phyloP scores from a whole-genome alignment of 2,888 invertebrate genomes.

The Rhagium mordax region DNA sequence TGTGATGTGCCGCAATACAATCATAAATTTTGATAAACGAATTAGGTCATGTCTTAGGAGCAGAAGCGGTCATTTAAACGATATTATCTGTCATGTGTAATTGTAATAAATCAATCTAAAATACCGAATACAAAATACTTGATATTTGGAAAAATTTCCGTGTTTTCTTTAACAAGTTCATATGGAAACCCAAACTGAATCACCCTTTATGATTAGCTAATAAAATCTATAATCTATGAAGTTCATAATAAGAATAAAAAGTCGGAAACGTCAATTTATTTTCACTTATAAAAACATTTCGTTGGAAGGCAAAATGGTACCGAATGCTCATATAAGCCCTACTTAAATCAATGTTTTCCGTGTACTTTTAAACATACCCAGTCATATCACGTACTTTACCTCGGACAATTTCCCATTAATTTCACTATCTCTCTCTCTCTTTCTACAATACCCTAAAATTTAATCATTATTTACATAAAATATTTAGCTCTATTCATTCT shows the following conservation, averaged over 20 bases:
- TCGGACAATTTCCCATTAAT: background rate
- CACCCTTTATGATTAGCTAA: background rate
- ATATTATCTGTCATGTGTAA: no score
- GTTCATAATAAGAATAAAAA: background rate
- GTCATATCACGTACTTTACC: conserved; percentile 11
- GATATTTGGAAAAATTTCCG: no score
- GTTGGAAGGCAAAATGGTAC: background rate
- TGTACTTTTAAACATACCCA: background rate
- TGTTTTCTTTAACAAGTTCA: no score
- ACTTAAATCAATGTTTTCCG: background rate
- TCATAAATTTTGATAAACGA: no score
- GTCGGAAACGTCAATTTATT: background rate
- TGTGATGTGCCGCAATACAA: no score
- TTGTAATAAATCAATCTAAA: no score
- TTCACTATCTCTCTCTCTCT: background rate
- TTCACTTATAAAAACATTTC: background rate
- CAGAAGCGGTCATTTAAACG: no score
- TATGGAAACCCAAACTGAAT: no score
- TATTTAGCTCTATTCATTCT: background rate
- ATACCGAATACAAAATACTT: no score
- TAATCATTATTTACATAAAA: background rate
- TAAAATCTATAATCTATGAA: background rate
- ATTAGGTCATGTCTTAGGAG: no score
- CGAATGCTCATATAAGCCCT: background rate
- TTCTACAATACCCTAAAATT: background rate